Evolutionary conservation across 2,797 vertebrate genomes (phyloP), one percentile per base, ranked within the genome.

Genomic region (Setipinna tenuifilis): DNA sequence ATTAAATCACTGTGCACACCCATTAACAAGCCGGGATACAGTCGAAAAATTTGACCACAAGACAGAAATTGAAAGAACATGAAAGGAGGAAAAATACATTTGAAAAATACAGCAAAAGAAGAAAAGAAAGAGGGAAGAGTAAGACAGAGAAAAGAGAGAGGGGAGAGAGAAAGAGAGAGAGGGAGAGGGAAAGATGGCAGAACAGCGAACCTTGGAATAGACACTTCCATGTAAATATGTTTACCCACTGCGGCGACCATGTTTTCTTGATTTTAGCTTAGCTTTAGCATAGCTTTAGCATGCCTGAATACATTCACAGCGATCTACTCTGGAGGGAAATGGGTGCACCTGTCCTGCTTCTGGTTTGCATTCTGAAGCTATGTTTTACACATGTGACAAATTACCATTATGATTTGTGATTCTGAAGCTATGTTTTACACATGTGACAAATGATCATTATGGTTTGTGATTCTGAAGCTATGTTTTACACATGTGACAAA

Each of bases 1-100:
- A 92, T 93, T 93, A 89, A 93, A 93, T 91, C 86, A 90, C 78
- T 78, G 54, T 54, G 21, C 41, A 86, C 16, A 75, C 50, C 2
- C 50, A 7, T 35, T 31, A 28, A 35, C 14, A 75, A 6, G 23
- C 14, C 4, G 68, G 28, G 68, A 75, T 75, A 35, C 68, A 35
- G 31, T 35, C 83, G 81, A 23, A 89, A 89, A 84, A 71, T 71
- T 54, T 3, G 50, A 54, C 2, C 50, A 54, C 50, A 54, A 14
- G 9, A 54, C 50, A 10, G 50, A 54, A 54, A 54, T 3, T 10
- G 14, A 54, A 54, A 0, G 50, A 14, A 54, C 2, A 54, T 54
- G 50, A 54, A 54, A 54, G 50, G 50, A 54, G 14, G 50, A 54
- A 54, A 54, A n/a, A n/a, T n/a, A n/a, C n/a, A n/a, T n/a, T n/a